Base-by-base conservation (phyloP, 2,888 invertebrate genomes). In the Drosophila mimica region DNA sequence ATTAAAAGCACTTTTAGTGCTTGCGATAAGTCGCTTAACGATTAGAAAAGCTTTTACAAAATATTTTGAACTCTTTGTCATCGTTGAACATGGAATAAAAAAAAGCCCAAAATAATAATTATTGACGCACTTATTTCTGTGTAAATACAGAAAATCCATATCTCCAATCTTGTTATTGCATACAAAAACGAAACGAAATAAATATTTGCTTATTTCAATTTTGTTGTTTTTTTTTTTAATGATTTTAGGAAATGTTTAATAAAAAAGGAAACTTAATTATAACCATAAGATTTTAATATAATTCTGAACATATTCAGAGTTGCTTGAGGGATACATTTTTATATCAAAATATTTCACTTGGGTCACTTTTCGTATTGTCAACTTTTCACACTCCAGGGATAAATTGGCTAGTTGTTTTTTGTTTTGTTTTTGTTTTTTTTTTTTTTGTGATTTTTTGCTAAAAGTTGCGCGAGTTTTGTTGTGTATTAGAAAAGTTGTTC, bases 401-500 rank as follows among this genome's bases (percentile, higher is more conserved):
- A 69, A 74, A 63, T 51, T 68, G 61, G 38, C n/a, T 25, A 40
- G 51, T 4, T 31, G n/a, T n/a, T n/a, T 20, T 25, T 25, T 25
- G 2, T 25, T 25, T 25, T 25, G 25, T 25, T 25, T 25, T 25
- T 25, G 25, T 25, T 34, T 68, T 49, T 40, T 33, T 53, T 33
- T 52, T 43, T 34, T 46, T n/a, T 13, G 9, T 0, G 3, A 34
- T 54, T 40, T 60, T 17, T n/a, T 49, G 28, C 64, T 25, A 25
- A 46, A 60, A 40, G 49, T 69, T 48, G 68, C 34, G 38, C 36
- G 52, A 66, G 53, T 25, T 59, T 54, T 54, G 31, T 40, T 59
- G 20, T 33, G 43, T 57, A 52, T 70, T 74, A 60, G 60, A 53
- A 70, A 74, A 74, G 76, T 70, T 69, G n/a, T 56, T 51, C 11